Evolutionary conservation across 2,888 invertebrate species (phyloP), one percentile per base, ranked within the genome.

Genomic region (Xanthorhoe designata): DNA sequence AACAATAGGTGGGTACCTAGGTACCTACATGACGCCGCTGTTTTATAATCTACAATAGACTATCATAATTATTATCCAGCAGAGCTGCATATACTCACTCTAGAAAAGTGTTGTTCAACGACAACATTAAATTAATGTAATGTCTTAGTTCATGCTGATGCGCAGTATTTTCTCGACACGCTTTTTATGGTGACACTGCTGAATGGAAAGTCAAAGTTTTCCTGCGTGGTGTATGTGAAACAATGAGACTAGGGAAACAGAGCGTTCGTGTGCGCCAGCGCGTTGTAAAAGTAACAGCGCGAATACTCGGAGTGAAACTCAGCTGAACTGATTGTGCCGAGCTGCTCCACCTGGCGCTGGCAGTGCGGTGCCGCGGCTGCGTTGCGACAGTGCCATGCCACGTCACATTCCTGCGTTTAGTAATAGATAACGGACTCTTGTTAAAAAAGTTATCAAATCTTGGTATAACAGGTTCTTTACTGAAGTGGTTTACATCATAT

Each of bases 231-330:
- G 78, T 81, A 80, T 79, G 80, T 80, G 82, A 84, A 71, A 90
- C 92, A 92, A 92, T 90, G 82, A 88, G 86, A 85, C 87, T 85
- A 89, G 88, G 92, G 91, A 91, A 92, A 91, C 91, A 92, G 91
- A 92, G 91, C 91, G 91, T 83, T 89, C 89, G 88, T 93, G 93
- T 86, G 91, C 91, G 91, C 79, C 86, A 85, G 92, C 88, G 91
- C 92, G 92, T 92, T 90, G 90, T 89, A 92, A 92, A 92, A 92
- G 91, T 91, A 91, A 91, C 92, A 91, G 84, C 91, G 84, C 89
- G 87, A 91, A 93, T 92, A 92, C 91, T 91, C 91, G 79, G 85
- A 86, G 93, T 91, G 93, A 93, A 93, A 93, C 91, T 91, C 90
- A 86, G 79, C 87, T 84, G 90, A 88, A 89, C 89, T 90, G 92